Percentiles rank a stretch among this genome's conserved stretches.
Evolutionary conservation across 2,113 vertebrate species (phyloP).

Genomic region (Larimichthys polyactis): DNA sequence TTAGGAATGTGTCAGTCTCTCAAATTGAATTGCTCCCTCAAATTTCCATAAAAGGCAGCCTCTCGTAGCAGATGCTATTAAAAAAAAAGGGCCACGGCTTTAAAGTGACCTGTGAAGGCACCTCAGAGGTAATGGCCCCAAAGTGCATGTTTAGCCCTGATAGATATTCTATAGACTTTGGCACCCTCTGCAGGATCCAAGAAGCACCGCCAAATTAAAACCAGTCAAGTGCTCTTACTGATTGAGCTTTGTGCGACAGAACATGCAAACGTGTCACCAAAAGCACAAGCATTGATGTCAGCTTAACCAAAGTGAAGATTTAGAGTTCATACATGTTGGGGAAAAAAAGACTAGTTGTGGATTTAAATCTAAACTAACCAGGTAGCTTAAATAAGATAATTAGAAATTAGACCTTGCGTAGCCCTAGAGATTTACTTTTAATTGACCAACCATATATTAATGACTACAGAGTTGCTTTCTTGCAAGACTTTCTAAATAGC

Average conservation of each 20-base stretch:
- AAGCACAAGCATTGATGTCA: accelerated
- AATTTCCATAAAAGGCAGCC: not conserved
- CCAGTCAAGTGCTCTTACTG: not conserved
- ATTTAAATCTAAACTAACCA: not conserved
- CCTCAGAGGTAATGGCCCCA: not conserved
- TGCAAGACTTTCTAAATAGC: not conserved
- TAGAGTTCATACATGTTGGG: not conserved
- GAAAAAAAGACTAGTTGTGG: not conserved
- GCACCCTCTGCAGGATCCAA: slow-evolving; percentile 78
- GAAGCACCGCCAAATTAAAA: slow-evolving; percentile 35
- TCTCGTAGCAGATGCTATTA: not conserved
- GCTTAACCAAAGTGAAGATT: not conserved
- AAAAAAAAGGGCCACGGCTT: not conserved
- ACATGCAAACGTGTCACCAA: no score
- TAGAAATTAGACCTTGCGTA: no score
- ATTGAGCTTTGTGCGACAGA: not conserved
- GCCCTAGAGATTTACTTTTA: no score
- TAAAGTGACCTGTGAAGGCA: not conserved
- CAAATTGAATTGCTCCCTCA: not conserved
- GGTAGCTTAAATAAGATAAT: not conserved
- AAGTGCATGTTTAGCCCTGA: not conserved
- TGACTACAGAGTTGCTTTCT: not conserved
- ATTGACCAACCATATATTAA: not conserved
- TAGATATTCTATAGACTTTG: slow-evolving; percentile 72
- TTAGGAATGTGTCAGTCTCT: no score